Base-by-base conservation (phyloP, 1,140 invertebrate species). In the Drosophila melanica region DNA sequence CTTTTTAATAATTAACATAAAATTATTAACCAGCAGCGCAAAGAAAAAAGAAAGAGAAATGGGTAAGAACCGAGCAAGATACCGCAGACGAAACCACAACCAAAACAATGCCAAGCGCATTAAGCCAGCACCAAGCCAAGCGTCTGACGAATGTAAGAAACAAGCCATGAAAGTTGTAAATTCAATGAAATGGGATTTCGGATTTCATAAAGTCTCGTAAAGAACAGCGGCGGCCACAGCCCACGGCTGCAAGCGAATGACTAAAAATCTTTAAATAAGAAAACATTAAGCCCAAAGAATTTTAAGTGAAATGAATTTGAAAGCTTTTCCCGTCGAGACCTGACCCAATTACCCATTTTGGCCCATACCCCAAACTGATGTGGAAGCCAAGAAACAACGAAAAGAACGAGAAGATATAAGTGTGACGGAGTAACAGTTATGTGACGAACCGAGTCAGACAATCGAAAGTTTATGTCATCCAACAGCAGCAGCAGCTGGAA, bases 1-100 rank as follows among this genome's bases (percentile, higher is more conserved):
- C 87, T 90, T 90, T 90, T 90, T 84, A 90, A 90, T 90, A 90
- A 90, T 90, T 90, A 78, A 90, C 89, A 90, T 87, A 78, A 82
- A 79, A 81, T 71, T 82, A 86, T 87, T 79, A 86, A 86, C 64
- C 73, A 77, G 76, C 67, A 71, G 68, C 58, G 74, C 65, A 86
- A 87, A 69, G 50, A 62, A 51, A 59, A 47, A 72, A 63, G 41
- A 63, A 63, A 55, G 48, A 73, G 33, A 73, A 59, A 75, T 63
- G 58, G 53, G 58, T 47, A 60, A 67, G 60, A 64, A 71, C 37
- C 12, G 14, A 44, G 35, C 45, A 57, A 55, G 41, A 45, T 10
- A 41, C 50, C 4, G 27, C 16, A 55, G 30, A 4, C 54, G 55
- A 73, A 62, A 39, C 14, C 33, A 35, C 27, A 51, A 50, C 60